Conservation (phyloP, 1,140 invertebrate genomes). For the Bombus sylvicola region DNA sequence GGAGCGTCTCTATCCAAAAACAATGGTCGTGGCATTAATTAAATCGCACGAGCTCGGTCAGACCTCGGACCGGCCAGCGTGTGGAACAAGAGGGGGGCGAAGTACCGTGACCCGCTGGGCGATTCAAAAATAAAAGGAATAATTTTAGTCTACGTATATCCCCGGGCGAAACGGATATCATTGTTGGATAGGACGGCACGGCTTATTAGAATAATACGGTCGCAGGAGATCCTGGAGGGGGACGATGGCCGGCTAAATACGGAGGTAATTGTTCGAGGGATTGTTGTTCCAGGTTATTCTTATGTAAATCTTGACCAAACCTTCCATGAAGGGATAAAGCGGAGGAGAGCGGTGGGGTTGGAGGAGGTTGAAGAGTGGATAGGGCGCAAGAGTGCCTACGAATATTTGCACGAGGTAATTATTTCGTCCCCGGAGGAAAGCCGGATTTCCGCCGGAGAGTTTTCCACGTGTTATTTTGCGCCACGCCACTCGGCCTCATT, state of each 20-base stretch:
- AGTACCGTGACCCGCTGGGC: constrained; percentile 14
- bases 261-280: constrained; percentile 79
- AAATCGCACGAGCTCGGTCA: constrained; percentile 19
- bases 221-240: constrained; percentile 63
- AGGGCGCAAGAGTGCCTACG: constrained; percentile 65
- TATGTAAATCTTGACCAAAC: constrained; percentile 81
- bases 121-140: constrained; percentile 61
- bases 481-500: constrained; percentile 63
- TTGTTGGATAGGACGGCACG: constrained; percentile 63
- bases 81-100: neutral
- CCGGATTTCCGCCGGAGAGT: constrained; percentile 67
- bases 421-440: constrained; percentile 73
- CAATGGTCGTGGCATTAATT: constrained; percentile 46
- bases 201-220: constrained; percentile 79
- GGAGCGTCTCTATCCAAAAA: constrained; percentile 7
- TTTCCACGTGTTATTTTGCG: constrained; percentile 71
- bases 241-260: constrained; percentile 70
- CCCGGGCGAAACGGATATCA: constrained; percentile 53
- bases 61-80: neutral
- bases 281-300: constrained; percentile 80
- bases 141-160: constrained; percentile 48
- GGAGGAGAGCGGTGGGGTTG: no score
- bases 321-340: constrained; percentile 55
- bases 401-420: constrained; percentile 80
- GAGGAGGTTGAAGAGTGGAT: constrained; percentile 33